Percentiles rank a stretch among this genome's conserved stretches.
phyloP scores from a whole-genome alignment of 1,140 invertebrate species.

The Lasioglossum baleicum region DNA sequence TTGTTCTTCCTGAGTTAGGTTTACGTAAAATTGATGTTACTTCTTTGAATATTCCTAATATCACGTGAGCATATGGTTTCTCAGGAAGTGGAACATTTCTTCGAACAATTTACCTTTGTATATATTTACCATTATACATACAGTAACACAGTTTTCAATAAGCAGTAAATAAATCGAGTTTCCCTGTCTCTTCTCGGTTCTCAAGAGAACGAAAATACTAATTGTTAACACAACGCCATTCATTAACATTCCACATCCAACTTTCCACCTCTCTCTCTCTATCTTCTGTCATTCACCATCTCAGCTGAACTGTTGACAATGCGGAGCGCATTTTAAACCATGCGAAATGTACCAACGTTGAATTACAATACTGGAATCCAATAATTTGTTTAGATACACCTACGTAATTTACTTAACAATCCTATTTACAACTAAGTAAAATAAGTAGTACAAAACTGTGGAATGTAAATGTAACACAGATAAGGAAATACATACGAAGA shows the following conservation, averaged over 20 bases:
- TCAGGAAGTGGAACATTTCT: background rate
- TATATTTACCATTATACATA: background rate
- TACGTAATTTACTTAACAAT: background rate
- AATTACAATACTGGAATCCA: background rate
- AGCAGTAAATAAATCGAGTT: background rate
- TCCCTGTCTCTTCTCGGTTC: too few relatives aligned
- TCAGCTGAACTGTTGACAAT: too few relatives aligned
- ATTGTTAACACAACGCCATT: too few relatives aligned
- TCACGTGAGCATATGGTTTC: background rate
- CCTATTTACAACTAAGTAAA: background rate
- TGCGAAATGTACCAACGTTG: background rate
- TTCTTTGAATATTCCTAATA: constrained; percentile 1
- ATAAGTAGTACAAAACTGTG: background rate
- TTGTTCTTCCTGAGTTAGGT: background rate
- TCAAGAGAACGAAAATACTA: too few relatives aligned
- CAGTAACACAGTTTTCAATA: background rate
- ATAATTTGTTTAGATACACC: background rate
- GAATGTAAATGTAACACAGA: background rate
- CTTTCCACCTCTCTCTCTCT: too few relatives aligned
- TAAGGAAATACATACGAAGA: background rate
- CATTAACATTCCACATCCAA: too few relatives aligned
- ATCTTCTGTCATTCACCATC: too few relatives aligned
- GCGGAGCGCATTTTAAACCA: too few relatives aligned
- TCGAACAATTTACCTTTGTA: background rate
- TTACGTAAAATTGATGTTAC: background rate